Base-by-base conservation (phyloP, 2,797 vertebrate species). In the Diplodus puntazzo region DNA sequence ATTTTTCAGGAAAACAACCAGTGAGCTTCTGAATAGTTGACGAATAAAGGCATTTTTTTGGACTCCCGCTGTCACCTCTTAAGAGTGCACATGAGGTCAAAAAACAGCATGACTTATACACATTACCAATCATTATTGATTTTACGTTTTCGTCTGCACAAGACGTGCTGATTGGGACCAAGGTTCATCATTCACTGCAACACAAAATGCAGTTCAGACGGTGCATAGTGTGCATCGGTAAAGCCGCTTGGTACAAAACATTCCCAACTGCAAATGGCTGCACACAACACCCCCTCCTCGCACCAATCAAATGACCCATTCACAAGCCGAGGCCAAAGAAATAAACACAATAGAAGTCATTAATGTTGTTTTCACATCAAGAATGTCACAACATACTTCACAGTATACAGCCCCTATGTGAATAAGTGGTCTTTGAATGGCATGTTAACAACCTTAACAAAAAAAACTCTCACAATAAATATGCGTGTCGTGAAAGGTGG, bases 371-470 rank as follows among this genome's bases (percentile, higher is more conserved):
- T 80, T 72, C 20, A 53, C 16, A 49, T 27, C 52, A 14, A 57
- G 55, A 25, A 67, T 54, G 54, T 18, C 34, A 69, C 20, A 14
- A 78, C 43, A 46, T 17, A 48, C 25, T 17, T 55, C 4, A 14
- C n/a, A 25, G 21, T 7, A 17, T 42, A 62, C 30, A 72, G 21
- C 30, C 34, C 2, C 48, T 46, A 4, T 42, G 52, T 75, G 75
- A 74, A 73, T 62, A 70, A 57, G 21, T 55, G 67, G 70, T 69
- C 48, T 72, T 42, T 79, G 79, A 87, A 78, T 77, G 52, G 45
- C 69, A 77, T 50, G 61, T 66, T 85, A 89, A 86, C 48, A 21
- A 70, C 90, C 88, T 87, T 81, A 82, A 55, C 66, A 65, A 64
- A 8, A 8, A 39, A 39, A 27, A 27, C n/a, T 9, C 39, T 14